A percentile compares a stretch with the other conserved stretches of the same genome.
Conservation (phyloP, 2,797 vertebrate genomes). For the Propithecus deckenii region DNA sequence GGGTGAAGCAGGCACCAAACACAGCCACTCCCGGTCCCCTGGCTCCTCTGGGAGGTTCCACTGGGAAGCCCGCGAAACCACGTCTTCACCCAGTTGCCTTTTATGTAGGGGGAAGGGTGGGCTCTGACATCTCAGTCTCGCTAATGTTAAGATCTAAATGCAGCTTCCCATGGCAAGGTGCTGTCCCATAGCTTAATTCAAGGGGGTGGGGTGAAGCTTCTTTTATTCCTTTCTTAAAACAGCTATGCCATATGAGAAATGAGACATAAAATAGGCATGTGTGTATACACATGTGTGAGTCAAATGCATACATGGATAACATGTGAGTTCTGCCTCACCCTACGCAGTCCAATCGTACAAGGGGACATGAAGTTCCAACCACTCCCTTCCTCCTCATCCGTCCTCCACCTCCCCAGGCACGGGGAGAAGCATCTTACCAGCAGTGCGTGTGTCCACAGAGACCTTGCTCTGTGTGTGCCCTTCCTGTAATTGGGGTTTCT, state of each 20-base stretch:
- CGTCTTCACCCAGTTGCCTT: fast-evolving
- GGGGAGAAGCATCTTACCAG: background rate
- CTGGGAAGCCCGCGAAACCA: background rate
- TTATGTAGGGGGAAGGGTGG: background rate
- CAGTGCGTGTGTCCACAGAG: background rate
- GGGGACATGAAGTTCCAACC: background rate
- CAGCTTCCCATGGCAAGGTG: background rate
- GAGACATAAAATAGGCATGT: background rate
- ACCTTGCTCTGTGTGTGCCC: background rate
- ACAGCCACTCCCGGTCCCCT: fast-evolving
- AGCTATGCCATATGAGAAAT: background rate
- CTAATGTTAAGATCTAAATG: background rate
- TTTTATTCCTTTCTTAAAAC: background rate
- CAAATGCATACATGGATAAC: fast-evolving
- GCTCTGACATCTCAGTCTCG: background rate
- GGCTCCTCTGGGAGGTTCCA: background rate
- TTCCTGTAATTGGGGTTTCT: background rate
- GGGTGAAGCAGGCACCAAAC: background rate
- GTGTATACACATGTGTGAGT: background rate
- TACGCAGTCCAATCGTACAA: fast-evolving
- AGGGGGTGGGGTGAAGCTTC: fast-evolving
- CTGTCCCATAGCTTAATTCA: background rate
- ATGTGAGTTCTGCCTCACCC: background rate
- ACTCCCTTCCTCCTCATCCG: no score
- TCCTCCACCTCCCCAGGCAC: background rate